Percentiles rank a stretch among this genome's conserved stretches.
Conservation (phyloP, 2,888 invertebrate species). For the Eudasyphora cyanicolor region DNA sequence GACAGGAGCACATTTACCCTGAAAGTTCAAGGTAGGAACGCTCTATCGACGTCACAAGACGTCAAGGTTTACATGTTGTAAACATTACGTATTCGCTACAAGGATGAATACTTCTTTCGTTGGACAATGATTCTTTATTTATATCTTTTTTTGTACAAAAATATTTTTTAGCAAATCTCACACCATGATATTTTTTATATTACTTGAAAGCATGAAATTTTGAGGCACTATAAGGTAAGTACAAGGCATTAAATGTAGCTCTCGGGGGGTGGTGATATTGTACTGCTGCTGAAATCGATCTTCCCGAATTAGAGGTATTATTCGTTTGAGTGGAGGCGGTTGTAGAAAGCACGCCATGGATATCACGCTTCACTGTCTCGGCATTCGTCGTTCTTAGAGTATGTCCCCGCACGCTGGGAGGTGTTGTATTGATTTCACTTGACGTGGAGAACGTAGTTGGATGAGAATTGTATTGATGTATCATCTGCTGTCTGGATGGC, state of each 20-base stretch:
- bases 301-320: conserved; percentile 73
- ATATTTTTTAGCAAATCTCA: conserved; percentile 11
- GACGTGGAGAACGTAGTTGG: conserved; percentile 46
- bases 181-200: conserved; percentile 29
- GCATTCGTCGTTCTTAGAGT: conserved; percentile 26
- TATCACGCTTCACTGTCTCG: conserved; percentile 14
- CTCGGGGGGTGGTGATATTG: conserved; percentile 73
- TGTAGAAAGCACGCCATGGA: conserved; percentile 56
- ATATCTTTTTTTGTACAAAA: conserved; percentile 41
- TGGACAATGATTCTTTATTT: no score
- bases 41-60: no score
- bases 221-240: conserved; percentile 78
- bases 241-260: conserved; percentile 72
- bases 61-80: no score
- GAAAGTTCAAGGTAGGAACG: no score
- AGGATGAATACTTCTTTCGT: no score
- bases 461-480: conserved; percentile 44
- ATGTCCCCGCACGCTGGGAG: conserved; percentile 38
- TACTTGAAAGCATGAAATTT: conserved; percentile 78
- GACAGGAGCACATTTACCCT: no score
- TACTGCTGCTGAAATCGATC: conserved; percentile 78
- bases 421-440: conserved; percentile 47
- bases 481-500: conserved; percentile 37
- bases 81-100: no score
- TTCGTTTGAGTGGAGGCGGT: conserved; percentile 69